Evolutionary conservation across 2,113 vertebrate genomes (phyloP).

Genomic region (Pterophyllum scalare): DNA sequence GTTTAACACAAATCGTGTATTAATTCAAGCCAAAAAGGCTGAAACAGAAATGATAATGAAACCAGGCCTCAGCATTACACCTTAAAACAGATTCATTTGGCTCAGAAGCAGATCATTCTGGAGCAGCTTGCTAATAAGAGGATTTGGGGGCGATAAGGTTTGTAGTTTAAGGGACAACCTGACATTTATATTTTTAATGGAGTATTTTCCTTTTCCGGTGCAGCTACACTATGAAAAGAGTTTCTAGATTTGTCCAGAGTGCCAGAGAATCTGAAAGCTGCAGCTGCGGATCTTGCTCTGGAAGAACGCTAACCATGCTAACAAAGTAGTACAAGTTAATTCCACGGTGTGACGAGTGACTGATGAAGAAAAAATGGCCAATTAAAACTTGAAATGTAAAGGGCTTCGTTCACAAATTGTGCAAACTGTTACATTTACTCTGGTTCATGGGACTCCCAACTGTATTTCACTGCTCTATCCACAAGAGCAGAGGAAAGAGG

Average conservation of each 20-base stretch:
- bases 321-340: slow-evolving; percentile 36
- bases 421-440: neutral
- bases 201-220: slow-evolving; percentile 5
- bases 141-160: slow-evolving; percentile 25
- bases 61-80: neutral
- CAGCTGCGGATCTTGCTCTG: neutral
- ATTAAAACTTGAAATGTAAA: slow-evolving; percentile 61
- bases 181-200: slow-evolving; percentile 49
- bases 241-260: slow-evolving; percentile 17
- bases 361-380: slow-evolving; percentile 48
- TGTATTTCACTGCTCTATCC: slow-evolving; percentile 22
- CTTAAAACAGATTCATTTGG: slow-evolving; percentile 18
- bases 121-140: slow-evolving; percentile 18
- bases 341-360: slow-evolving; percentile 28
- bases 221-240: neutral
- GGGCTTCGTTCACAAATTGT: slow-evolving; percentile 1
- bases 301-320: slow-evolving; percentile 19
- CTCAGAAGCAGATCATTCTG: slow-evolving; percentile 22
- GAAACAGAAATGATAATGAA: slow-evolving; percentile 21
- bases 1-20: slow-evolving; percentile 2
- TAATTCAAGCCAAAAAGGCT: slow-evolving; percentile 16
- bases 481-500: slow-evolving; percentile 14
- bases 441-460: neutral
- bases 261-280: neutral
- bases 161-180: slow-evolving; percentile 8